Conservation (phyloP, 2,888 invertebrate species). For the Pandemis cinnamomeana region DNA sequence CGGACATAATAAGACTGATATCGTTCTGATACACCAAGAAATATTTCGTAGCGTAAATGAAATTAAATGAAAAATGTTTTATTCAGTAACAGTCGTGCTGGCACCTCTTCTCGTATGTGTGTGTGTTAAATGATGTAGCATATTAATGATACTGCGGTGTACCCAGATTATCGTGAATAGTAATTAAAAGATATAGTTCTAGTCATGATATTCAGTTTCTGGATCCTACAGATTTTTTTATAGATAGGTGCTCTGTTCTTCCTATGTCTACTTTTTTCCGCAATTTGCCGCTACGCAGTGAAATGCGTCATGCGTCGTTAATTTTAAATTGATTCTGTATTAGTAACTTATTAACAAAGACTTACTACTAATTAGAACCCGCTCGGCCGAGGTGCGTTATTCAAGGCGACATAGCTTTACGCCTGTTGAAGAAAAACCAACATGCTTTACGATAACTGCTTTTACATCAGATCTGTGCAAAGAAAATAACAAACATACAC, state of each 20-base stretch:
- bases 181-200: not conserved
- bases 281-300: constrained; percentile 30
- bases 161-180: too few relatives aligned
- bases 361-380: constrained; percentile 21
- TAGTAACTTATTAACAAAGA: constrained; percentile 27
- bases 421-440: not conserved
- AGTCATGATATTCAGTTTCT: not conserved
- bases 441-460: not conserved
- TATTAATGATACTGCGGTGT: too few relatives aligned
- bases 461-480: not conserved
- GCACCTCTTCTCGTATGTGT: too few relatives aligned
- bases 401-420: not conserved
- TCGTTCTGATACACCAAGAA: too few relatives aligned
- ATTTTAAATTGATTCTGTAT: constrained; percentile 33
- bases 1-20: too few relatives aligned
- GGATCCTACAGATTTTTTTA: too few relatives aligned
- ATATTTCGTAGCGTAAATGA: too few relatives aligned
- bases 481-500: too few relatives aligned
- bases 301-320: constrained; percentile 39
- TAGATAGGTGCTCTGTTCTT: not conserved
- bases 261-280: not conserved
- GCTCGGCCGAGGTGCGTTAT: constrained; percentile 18
- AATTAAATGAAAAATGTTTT: too few relatives aligned
- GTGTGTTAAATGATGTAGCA: too few relatives aligned
- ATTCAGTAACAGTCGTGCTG: too few relatives aligned